A percentile compares a stretch with the other conserved stretches of the same genome.
phyloP scores from a whole-genome alignment of 2,888 invertebrate genomes.

The Serripes groenlandicus region DNA sequence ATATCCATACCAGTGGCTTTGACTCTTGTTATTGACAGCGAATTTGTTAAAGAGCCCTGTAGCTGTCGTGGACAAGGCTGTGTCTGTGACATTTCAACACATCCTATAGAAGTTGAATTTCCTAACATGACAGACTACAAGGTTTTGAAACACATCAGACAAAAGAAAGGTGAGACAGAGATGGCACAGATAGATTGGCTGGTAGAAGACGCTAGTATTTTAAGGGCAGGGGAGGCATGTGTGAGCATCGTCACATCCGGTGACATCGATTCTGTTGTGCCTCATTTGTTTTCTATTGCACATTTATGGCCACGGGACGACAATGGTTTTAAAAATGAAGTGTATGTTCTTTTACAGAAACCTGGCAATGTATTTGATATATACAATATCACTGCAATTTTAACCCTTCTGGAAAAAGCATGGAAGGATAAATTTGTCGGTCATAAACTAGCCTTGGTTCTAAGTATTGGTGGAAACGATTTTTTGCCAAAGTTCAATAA shows the following conservation, averaged over 20 bases:
- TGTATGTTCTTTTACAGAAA: constrained; percentile 22
- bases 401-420: not conserved
- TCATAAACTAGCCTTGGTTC: not conserved
- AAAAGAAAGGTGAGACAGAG: constrained; percentile 28
- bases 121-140: not conserved
- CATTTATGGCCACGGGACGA: not conserved
- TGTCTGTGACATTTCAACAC: not conserved
- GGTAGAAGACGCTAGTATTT: not conserved
- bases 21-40: not conserved
- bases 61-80: too few relatives aligned
- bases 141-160: not conserved
- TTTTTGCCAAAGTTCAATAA: constrained; percentile 16
- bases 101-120: too few relatives aligned
- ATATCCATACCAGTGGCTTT: not conserved
- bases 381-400: constrained; percentile 17
- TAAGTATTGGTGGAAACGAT: constrained; percentile 26
- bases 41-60: not conserved
- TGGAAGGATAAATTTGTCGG: constrained; percentile 3
- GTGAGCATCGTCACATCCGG: constrained; percentile 24
- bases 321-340: constrained; percentile 11
- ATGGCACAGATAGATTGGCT: constrained; percentile 6
- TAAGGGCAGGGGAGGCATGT: not conserved
- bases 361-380: constrained; percentile 8
- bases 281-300: constrained; percentile 7
- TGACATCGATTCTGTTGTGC: constrained; percentile 20